Evolutionary conservation across 2,113 vertebrate species (phyloP).

Genomic region (Entomyzon cyanotis): DNA sequence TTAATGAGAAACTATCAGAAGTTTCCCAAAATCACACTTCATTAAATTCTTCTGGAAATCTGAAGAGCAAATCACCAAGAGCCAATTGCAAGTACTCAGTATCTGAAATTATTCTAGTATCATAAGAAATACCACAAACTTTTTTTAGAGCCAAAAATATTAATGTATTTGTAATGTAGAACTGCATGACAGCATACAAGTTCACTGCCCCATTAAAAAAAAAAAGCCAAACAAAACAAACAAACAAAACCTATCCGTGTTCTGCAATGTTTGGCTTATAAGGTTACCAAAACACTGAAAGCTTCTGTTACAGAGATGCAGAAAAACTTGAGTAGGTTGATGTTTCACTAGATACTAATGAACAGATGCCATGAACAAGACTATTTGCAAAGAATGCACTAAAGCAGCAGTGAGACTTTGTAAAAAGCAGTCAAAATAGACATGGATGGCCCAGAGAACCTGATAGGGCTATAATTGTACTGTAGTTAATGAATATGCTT

Average conservation of each 20-base stretch:
- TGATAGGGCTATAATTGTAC: not conserved
- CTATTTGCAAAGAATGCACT: slow-evolving; percentile 29
- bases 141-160: slow-evolving; percentile 53
- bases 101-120: slow-evolving; percentile 58
- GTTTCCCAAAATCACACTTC: slow-evolving; percentile 66
- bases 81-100: slow-evolving; percentile 55
- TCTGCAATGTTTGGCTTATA: slow-evolving; percentile 10
- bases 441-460: not conserved
- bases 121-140: slow-evolving; percentile 50
- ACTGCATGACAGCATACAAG: slow-evolving; percentile 31
- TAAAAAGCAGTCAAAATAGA: slow-evolving; percentile 1
- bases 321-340: slow-evolving; percentile 26
- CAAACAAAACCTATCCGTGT: not conserved
- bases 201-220: not conserved
- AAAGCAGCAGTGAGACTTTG: slow-evolving; percentile 21
- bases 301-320: not conserved
- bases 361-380: slow-evolving; percentile 32
- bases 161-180: slow-evolving; percentile 9
- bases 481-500: slow-evolving; percentile 20
- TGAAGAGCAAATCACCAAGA: slow-evolving; percentile 68
- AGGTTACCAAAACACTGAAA: slow-evolving; percentile 48
- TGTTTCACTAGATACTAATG: slow-evolving; percentile 12
- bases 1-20: slow-evolving; percentile 60
- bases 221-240: not conserved
- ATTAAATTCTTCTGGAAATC: slow-evolving; percentile 66